Evolutionary conservation across 1,140 invertebrate genomes (phyloP).

Genomic region (Trialeurodes vaporariorum): DNA sequence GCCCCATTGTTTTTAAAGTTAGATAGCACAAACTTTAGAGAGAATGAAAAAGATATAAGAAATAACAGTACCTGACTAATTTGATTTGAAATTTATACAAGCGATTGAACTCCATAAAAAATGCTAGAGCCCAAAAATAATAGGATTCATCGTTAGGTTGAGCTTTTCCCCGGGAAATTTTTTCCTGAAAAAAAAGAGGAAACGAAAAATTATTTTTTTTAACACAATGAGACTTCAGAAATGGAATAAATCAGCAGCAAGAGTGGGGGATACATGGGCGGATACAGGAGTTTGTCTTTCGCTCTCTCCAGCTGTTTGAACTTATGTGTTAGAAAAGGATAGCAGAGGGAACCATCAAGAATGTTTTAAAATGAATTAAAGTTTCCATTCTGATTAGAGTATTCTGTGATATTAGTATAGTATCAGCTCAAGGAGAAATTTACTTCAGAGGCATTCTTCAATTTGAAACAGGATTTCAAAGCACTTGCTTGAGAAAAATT

Average conservation of each 20-base stretch:
- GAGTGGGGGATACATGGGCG: not conserved
- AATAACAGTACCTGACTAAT: slow-evolving; percentile 63
- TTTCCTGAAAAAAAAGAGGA: slow-evolving; percentile 33
- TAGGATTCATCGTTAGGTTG: slow-evolving; percentile 78
- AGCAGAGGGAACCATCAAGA: too few species aligned
- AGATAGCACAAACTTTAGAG: slow-evolving; percentile 6
- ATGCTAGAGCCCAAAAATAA: slow-evolving; percentile 86
- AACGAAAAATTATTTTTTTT: not conserved
- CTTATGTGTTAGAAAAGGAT: too few species aligned
- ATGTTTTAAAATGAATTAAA: too few species aligned
- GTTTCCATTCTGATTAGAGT: too few species aligned
- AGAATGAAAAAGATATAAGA: slow-evolving; percentile 9
- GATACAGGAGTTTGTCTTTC: too few species aligned
- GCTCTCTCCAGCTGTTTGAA: too few species aligned
- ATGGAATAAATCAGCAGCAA: not conserved
- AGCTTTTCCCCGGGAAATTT: slow-evolving; percentile 44
- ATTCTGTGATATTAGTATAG: too few species aligned
- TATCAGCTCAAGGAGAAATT: not conserved
- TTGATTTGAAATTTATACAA: slow-evolving; percentile 72
- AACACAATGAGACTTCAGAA: not conserved
- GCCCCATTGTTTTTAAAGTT: too few species aligned
- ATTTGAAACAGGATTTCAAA: too few species aligned
- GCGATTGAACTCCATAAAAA: slow-evolving; percentile 97
- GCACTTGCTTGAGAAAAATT: too few species aligned
- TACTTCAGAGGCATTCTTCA: too few species aligned